These are phyloP conservation scores for Sakesphorus luctuosus DNA, from an alignment of 2,113 vertebrate genomes.

Conservation along the genomic window DNA sequence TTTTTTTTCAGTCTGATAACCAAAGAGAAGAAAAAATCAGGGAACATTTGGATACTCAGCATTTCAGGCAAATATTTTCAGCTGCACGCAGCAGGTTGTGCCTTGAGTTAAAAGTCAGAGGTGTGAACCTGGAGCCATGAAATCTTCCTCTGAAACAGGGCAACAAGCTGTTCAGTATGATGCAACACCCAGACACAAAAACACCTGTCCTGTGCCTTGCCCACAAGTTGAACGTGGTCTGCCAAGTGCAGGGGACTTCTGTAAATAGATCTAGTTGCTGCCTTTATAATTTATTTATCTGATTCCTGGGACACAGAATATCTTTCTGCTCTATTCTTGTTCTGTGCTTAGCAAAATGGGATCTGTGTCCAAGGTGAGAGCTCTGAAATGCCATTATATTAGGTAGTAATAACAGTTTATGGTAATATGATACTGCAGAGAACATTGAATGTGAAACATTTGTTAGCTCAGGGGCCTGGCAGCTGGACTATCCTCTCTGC, in stretches of 20 bases:
- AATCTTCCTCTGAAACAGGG: not conserved
- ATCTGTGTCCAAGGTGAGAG: not conserved
- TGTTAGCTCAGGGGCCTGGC: not conserved
- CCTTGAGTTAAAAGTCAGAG: not conserved
- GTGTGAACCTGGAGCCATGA: not conserved
- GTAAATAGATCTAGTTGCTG: not conserved
- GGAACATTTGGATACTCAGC: not conserved
- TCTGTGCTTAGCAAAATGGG: not conserved
- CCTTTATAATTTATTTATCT: not conserved
- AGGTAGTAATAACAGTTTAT: not conserved
- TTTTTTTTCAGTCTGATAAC: not conserved
- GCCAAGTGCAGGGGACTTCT: not conserved
- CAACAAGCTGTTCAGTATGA: not conserved
- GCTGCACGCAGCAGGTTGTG: not conserved
- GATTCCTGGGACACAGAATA: not conserved
- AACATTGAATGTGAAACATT: not conserved
- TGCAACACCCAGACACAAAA: rapidly evolving
- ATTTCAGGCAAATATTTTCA: not conserved
- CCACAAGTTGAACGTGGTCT: not conserved
- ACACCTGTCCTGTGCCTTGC: not conserved
- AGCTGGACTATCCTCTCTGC: not conserved
- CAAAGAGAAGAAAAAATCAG: not conserved
- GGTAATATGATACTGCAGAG: not conserved
- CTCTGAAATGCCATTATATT: conserved; percentile 10
- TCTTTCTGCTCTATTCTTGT: not conserved